phyloP scores from a whole-genome alignment of 92 coral and sea anemone genomes.

The Siderastrea radians region DNA sequence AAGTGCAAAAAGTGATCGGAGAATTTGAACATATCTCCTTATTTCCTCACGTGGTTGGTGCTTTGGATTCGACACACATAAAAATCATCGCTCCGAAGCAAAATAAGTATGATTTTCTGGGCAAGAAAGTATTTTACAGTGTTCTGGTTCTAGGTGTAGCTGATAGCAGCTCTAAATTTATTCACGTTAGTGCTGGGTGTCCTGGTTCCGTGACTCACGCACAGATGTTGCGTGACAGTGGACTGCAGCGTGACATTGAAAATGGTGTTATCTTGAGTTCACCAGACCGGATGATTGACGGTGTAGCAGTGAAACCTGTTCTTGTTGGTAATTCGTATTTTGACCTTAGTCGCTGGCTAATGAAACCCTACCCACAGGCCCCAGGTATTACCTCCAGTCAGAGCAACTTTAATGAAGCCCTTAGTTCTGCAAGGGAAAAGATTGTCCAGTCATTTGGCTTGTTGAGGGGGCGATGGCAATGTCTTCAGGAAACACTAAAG shows the following conservation, averaged over 20 bases:
- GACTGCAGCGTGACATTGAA: constrained; percentile 51
- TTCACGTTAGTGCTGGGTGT: constrained; percentile 65
- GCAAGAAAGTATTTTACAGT: constrained; percentile 43
- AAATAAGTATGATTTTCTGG: constrained; percentile 42
- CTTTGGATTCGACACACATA: constrained; percentile 58
- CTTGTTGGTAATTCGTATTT: constrained; percentile 39
- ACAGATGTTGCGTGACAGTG: constrained; percentile 58
- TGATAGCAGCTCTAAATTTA: constrained; percentile 51
- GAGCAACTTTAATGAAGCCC: constrained; percentile 40
- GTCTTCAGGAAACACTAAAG: constrained; percentile 38
- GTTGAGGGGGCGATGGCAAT: constrained; percentile 67
- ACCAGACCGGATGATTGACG: constrained; percentile 46
- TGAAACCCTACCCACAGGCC: constrained; percentile 42
- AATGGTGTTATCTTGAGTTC: constrained; percentile 44
- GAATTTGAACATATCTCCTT: constrained; percentile 45
- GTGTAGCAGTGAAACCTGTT: constrained; percentile 46
- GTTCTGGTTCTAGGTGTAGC: constrained; percentile 59
- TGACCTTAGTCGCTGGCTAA: constrained; percentile 48
- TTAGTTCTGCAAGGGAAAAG: constrained; percentile 44
- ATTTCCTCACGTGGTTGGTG: constrained; percentile 74
- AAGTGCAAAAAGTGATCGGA: constrained; percentile 27
- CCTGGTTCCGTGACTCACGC: constrained; percentile 63
- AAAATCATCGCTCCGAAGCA: constrained; percentile 49
- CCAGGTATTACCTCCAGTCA: constrained; percentile 33
- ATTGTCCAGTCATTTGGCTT: constrained; percentile 54